Evolutionary conservation across 1,140 invertebrate species (phyloP).

Genomic region (Cherax quadricarinatus): DNA sequence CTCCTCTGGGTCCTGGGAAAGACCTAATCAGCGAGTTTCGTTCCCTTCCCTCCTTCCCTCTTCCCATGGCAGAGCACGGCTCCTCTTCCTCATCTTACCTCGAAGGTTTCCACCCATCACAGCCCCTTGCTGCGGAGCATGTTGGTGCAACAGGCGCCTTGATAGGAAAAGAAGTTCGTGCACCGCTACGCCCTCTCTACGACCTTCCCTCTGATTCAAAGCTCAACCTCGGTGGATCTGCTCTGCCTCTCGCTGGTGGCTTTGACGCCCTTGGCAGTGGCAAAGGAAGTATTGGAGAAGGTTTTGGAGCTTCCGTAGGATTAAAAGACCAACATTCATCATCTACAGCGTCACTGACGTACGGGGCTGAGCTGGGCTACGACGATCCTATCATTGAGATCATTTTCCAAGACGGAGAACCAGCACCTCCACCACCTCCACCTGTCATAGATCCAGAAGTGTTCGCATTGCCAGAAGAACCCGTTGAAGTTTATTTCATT

Average conservation of each 20-base stretch:
- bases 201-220: constrained; percentile 24
- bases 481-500: constrained; percentile 72
- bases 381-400: constrained; percentile 73
- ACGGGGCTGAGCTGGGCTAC: constrained; percentile 60
- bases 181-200: constrained; percentile 55
- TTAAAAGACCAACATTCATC: background rate
- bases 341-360: constrained; percentile 26
- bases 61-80: constrained; percentile 60
- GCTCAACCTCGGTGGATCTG: background rate
- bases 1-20: constrained; percentile 20
- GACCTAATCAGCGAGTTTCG: constrained; percentile 40
- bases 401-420: constrained; percentile 71
- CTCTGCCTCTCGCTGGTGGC: constrained; percentile 5
- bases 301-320: background rate
- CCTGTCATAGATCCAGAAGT: constrained; percentile 65
- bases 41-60: constrained; percentile 42
- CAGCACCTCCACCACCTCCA: constrained; percentile 59
- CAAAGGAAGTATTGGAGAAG: constrained; percentile 18
- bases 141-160: background rate
- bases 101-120: constrained; percentile 59
- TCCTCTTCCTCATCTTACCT: constrained; percentile 54
- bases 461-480: constrained; percentile 58
- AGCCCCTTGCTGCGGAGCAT: constrained; percentile 20
- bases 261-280: background rate
- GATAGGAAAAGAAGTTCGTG: background rate